Evolutionary conservation across 2,888 invertebrate genomes (phyloP), one percentile per base, ranked within the genome.

Genomic region (Euspilapteryx auroguttella): DNA sequence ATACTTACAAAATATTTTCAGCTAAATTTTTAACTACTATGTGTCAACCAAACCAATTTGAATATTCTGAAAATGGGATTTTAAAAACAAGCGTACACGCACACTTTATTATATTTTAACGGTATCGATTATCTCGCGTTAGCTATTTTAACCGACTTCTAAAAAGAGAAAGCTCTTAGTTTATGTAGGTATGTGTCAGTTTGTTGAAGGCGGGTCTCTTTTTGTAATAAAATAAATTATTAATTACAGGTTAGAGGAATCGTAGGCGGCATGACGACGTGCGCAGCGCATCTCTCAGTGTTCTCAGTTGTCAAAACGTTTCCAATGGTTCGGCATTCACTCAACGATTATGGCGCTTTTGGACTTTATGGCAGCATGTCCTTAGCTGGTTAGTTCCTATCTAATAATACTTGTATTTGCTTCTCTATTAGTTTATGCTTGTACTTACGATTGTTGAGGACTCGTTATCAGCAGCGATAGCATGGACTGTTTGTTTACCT

Each of bases 291-390:
- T 37, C 45, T 75, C 21, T 83, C 81, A 1, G 79, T 85, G 20
- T 85, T 85, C 49, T 73, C 81, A 3, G 84, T 85, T 1, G 85
- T 85, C 14, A 85, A 85, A 51, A 83, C 83, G 0, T 85, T 80
- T 57, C 82, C 83, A 0, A 55, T 77, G 25, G 48, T 85, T 9
- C 68, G 75, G 25, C 41, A 53, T 9, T 27, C 45, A 2, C 47
- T 83, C 13, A 61, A 80, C 32, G 68, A 73, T 32, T 79, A 82
- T 40, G 85, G 85, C 4, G 73, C 80, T 3, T 85, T 83, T 43
- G 71, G 79, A 5, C 44, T 83, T 1, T 85, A 85, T 33, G 85
- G 85, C 0, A 45, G 49, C 25, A 79, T 84, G 45, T 83, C 84
- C 7, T 41, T 82, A 8, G 43, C 68, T 26, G 81, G 83, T 63